Evolutionary conservation across 2,113 vertebrate species (phyloP).

Genomic region (Takifugu flavidus): DNA sequence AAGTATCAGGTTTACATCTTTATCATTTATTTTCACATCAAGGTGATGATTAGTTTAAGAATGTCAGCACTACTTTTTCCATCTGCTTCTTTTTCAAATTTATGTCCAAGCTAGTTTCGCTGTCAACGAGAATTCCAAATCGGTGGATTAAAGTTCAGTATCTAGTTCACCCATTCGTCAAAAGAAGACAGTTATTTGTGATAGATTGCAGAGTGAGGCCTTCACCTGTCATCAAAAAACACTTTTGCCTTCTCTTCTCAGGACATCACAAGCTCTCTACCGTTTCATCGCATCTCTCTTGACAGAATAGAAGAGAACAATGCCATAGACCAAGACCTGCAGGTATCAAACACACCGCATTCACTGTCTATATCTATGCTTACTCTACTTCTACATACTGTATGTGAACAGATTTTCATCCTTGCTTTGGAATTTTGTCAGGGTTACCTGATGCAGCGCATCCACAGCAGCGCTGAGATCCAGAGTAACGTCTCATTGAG

Average conservation of each 20-base stretch:
- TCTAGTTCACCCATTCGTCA: too few relatives aligned
- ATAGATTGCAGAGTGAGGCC: too few relatives aligned
- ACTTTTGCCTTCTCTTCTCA: conserved; percentile 44
- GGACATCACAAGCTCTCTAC: conserved; percentile 92
- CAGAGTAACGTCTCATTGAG: conserved; percentile 96
- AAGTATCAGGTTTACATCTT: too few relatives aligned
- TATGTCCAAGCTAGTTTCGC: too few relatives aligned
- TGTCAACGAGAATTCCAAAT: too few relatives aligned
- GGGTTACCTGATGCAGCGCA: conserved; percentile 91
- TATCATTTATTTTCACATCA: too few relatives aligned
- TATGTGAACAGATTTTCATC: not conserved
- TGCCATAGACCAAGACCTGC: conserved; percentile 95
- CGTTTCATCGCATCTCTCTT: conserved; percentile 94
- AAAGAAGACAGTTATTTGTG: not conserved
- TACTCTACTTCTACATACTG: not conserved
- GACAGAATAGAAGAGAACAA: conserved; percentile 91
- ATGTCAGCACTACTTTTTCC: too few relatives aligned
- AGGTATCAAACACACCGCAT: conserved; percentile 48
- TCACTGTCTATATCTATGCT: not conserved
- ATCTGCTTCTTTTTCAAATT: too few relatives aligned
- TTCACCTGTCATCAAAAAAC: not conserved
- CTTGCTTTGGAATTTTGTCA: conserved; percentile 3
- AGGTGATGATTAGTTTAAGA: too few relatives aligned
- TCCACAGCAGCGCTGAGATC: conserved; percentile 95
- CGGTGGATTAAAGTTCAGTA: too few relatives aligned